phyloP scores from a whole-genome alignment of 2,113 vertebrate genomes.

The Lasiurus borealis region DNA sequence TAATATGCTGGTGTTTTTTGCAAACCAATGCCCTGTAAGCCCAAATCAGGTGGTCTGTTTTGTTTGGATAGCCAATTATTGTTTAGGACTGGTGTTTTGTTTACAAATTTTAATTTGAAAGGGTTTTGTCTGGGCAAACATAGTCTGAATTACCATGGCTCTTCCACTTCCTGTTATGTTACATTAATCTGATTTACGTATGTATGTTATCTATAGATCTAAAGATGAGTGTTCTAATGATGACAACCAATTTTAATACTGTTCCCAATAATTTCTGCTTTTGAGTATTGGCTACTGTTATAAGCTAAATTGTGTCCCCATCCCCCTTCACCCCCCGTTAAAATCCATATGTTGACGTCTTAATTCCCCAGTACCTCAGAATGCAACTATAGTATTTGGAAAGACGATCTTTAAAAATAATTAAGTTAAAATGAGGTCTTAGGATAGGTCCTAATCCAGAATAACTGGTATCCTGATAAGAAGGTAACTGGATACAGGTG shows the following conservation, averaged over 20 bases:
- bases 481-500: background rate
- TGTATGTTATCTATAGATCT: background rate
- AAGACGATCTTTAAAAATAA: constrained; percentile 35
- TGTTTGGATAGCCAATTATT: background rate
- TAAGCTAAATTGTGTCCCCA: background rate
- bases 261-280: background rate
- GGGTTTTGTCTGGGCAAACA: constrained; percentile 18
- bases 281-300: background rate
- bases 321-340: no score
- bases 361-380: background rate
- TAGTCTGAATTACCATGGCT: background rate
- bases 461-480: background rate
- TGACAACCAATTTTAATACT: background rate
- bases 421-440: constrained; percentile 47
- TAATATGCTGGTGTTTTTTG: constrained; percentile 9
- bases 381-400: background rate
- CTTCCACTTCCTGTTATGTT: background rate
- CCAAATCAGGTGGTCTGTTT: background rate
- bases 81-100: background rate
- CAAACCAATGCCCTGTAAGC: background rate
- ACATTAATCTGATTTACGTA: constrained; percentile 34
- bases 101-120: constrained; percentile 44
- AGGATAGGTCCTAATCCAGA: background rate
- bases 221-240: constrained; percentile 8
- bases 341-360: background rate